Evolutionary conservation across 35 echinoderm and acorn worm species (phyloP), one percentile per base, ranked within the genome.

Genomic region (Lytechinus pictus): DNA sequence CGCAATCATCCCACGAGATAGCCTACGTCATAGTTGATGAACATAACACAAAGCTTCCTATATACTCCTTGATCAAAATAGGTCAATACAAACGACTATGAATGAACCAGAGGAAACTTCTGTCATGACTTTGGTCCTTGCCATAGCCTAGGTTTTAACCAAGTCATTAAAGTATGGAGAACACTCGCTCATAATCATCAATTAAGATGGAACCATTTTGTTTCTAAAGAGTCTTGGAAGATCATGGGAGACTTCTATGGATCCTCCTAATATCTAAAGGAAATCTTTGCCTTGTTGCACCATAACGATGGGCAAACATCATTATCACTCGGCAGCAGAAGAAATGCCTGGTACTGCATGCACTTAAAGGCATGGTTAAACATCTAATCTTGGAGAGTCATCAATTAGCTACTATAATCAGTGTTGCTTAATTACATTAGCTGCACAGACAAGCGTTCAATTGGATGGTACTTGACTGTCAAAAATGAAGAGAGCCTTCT

Each of bases 331-430:
- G n/a, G 21, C 66, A 79, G 16, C 16, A 16, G 19, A 4, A 79
- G 66, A 79, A 19, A 79, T 79, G n/a, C n/a, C 66, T 79, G 66
- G 21, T 79, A 24, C 66, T 79, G 66, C 4, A 79, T 79, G 66
- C 66, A 54, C 88, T 90, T 90, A 10, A 90, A 52, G 28, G 88
- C 16, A 90, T 52, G 29, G 28, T 29, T 44, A 44, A 44, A 52
- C 28, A 90, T 90, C 52, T 52, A 90, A 90, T 90, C 88, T 90
- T 54, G 28, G 87, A 51, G 7, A n/a, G 27, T 29, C 87, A 89
- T 33, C 51, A 89, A 89, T 29, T 89, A n/a, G 87, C 52, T 5
- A 44, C 29, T 27, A 71, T n/a, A 89, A 29, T 2, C 28, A 44
- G 28, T 13, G 88, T 52, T 52, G 28, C 29, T 12, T 90, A 90